Evolutionary conservation across 2,113 vertebrate genomes (phyloP), one percentile per base, ranked within the genome.

Genomic region (Siniperca chuatsi): DNA sequence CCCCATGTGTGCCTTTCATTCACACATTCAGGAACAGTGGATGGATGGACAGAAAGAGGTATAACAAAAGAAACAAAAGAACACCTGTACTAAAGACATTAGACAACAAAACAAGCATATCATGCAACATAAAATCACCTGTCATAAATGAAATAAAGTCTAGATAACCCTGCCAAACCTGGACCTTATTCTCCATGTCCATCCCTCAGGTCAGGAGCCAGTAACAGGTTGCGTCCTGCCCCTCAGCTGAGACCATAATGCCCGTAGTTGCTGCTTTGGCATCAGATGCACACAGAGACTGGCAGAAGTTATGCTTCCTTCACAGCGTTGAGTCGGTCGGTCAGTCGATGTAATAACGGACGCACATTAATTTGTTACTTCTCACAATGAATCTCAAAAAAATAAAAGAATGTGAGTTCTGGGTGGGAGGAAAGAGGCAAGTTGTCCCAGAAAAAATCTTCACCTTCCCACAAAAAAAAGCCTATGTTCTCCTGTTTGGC

Each of bases 251-350:
- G 81, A 83, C 83, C 68, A 48, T 94, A 95, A 94, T 95, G 94
- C 95, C 94, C 93, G 0, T 54, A 54, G 60, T 79, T 84, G 76
- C 76, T 91, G 91, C 91, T 87, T 91, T 85, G 87, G 82, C 76
- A 83, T 88, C 74, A 85, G 80, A 86, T 42, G 48, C 64, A 84
- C 73, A 77, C 65, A 74, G 48, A 91, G 46, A 90, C 79, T 54
- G 73, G 85, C 82, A 89, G 79, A 88, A 74, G 54, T 83, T 82
- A 77, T 75, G 85, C 77, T 87, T 93, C 84, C 88, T 93, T 94
- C 94, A 95, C 94, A 95, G 94, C 93, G 83, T 92, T 90, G 82
- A 89, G 86, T 91, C 70, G 55, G 90, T 85, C 58, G 15, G 86
- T 93, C 86, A 89, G 85, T 87, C 33, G 29, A 42, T 71, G 81